Evolutionary conservation across 2,113 vertebrate species (phyloP).

Genomic region (Hydrochoerus hydrochaeris): DNA sequence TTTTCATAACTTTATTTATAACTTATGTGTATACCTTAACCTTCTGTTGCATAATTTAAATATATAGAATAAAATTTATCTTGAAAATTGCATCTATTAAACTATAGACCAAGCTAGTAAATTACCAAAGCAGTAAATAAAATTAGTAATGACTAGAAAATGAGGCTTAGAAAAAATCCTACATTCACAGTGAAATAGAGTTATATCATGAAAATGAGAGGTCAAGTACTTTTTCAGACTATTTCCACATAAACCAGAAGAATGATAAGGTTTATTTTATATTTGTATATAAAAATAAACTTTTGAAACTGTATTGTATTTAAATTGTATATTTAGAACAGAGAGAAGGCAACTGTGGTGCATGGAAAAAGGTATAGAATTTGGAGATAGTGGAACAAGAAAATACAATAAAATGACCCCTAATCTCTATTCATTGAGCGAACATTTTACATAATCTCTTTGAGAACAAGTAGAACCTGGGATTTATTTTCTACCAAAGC

Average conservation of each 20-base stretch:
- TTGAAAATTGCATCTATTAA: constrained; percentile 6
- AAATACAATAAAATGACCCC: not conserved
- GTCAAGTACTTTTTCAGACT: not conserved
- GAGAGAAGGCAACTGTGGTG: not conserved
- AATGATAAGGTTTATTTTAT: not conserved
- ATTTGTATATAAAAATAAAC: not conserved
- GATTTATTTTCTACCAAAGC: not conserved
- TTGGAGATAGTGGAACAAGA: not conserved
- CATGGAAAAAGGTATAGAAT: not conserved
- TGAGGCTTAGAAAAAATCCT: not conserved
- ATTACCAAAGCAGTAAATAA: not conserved
- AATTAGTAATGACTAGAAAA: constrained; percentile 2
- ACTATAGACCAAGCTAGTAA: not conserved
- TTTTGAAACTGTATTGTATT: not conserved
- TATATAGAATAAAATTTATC: not conserved
- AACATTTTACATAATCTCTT: not conserved
- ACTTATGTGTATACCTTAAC: not conserved
- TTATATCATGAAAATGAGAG: not conserved
- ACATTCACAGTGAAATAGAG: not conserved
- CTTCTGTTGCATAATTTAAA: not conserved
- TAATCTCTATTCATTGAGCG: not conserved
- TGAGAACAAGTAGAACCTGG: not conserved
- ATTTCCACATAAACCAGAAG: not conserved
- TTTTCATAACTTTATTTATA: not conserved
- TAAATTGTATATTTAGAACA: not conserved